phyloP scores from a whole-genome alignment of 2,113 vertebrate genomes.

The Elanus axillaris region DNA sequence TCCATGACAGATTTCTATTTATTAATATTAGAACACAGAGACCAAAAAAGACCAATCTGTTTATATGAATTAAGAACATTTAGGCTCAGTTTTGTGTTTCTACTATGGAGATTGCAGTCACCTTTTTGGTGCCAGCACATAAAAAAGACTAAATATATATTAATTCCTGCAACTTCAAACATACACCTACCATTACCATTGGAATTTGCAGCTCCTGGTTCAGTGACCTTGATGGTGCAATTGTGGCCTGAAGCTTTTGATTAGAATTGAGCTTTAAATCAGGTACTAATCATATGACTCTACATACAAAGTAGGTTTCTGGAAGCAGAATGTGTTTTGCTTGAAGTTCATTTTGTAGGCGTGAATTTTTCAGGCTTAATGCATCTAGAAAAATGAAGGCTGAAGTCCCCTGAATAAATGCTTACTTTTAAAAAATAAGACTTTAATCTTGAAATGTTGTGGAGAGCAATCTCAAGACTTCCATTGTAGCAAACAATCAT shows the following conservation, averaged over 20 bases:
- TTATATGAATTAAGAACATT: neutral
- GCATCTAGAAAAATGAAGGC: neutral
- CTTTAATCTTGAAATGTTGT: neutral
- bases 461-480: neutral
- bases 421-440: neutral
- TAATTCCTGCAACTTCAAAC: neutral
- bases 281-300: neutral
- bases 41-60: neutral
- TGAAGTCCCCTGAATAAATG: neutral
- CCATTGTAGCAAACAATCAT: accelerated
- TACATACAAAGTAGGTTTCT: neutral
- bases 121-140: neutral
- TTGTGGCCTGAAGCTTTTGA: neutral
- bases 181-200: neutral
- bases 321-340: neutral
- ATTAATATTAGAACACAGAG: neutral
- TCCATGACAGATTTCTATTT: neutral
- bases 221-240: neutral
- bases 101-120: neutral
- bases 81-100: neutral
- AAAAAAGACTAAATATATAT: neutral
- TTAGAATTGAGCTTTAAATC: neutral
- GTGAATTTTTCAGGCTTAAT: neutral
- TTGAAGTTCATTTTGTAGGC: neutral
- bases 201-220: neutral